phyloP scores from a whole-genome alignment of 2,888 invertebrate species.

The Dysmachus trigonus region DNA sequence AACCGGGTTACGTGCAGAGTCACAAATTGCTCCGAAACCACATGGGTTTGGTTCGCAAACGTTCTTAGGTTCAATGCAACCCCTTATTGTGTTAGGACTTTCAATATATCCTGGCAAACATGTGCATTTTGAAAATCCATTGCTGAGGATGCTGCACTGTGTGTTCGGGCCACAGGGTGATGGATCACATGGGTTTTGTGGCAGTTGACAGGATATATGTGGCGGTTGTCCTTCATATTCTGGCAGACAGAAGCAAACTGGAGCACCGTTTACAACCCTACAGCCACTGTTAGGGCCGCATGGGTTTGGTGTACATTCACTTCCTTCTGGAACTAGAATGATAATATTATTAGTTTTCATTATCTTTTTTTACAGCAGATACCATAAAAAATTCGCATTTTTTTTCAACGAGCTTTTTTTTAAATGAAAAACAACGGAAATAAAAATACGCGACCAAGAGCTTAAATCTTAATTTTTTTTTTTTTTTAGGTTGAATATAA shows the following conservation, averaged over 20 bases:
- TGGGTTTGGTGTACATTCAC: constrained; percentile 82
- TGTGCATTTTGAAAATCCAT: constrained; percentile 88
- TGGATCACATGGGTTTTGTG: constrained; percentile 81
- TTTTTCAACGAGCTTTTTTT: neutral
- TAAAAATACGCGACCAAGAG: too few species aligned
- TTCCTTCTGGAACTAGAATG: constrained; percentile 84
- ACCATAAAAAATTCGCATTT: too few species aligned
- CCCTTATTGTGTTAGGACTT: constrained; percentile 87
- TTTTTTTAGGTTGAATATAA: too few species aligned
- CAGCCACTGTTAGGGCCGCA: constrained; percentile 88
- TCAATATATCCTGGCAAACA: constrained; percentile 84
- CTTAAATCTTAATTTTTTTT: too few species aligned
- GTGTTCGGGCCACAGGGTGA: constrained; percentile 91
- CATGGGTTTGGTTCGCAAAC: constrained; percentile 86
- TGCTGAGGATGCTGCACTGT: constrained; percentile 78
- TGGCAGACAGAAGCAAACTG: constrained; percentile 87
- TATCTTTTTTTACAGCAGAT: neutral
- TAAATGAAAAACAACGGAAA: neutral
- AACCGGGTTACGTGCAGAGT: constrained; percentile 78
- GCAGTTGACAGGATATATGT: constrained; percentile 73
- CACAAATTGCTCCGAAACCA: constrained; percentile 80
- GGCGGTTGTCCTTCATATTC: constrained; percentile 89
- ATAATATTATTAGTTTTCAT: neutral
- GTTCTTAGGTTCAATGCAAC: constrained; percentile 81
- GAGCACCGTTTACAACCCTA: constrained; percentile 76